Evolutionary conservation across 2,888 invertebrate species (phyloP).

Genomic region (Deladenus siricidicola): DNA sequence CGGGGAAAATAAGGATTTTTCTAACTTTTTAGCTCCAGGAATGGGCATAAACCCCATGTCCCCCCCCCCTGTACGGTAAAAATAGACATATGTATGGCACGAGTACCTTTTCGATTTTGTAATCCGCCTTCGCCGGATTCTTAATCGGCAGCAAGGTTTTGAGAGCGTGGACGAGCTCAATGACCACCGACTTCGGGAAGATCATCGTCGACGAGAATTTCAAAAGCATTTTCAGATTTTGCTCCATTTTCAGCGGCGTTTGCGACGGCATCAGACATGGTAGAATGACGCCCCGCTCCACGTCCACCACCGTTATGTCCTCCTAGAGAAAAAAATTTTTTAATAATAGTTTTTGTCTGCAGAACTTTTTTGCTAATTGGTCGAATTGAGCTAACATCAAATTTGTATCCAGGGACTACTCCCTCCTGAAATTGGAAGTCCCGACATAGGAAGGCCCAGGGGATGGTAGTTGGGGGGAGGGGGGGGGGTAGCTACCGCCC

Average conservation of each 20-base stretch:
- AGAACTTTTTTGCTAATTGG: too few species aligned
- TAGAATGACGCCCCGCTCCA: slow-evolving; percentile 29
- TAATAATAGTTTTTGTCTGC: neutral
- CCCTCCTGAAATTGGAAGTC: too few species aligned
- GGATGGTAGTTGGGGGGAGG: too few species aligned
- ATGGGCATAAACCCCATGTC: too few species aligned
- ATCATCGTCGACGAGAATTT: slow-evolving; percentile 18
- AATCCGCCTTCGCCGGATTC: slow-evolving; percentile 18
- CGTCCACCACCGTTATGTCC: slow-evolving; percentile 29
- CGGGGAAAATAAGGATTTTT: too few species aligned
- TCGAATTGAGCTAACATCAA: too few species aligned
- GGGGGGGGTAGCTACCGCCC: too few species aligned
- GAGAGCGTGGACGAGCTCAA: slow-evolving; percentile 21
- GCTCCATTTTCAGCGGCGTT: slow-evolving; percentile 9
- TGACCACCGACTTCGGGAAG: slow-evolving; percentile 27
- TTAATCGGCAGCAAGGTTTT: slow-evolving; percentile 15
- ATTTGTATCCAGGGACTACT: too few species aligned
- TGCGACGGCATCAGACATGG: slow-evolving; percentile 15
- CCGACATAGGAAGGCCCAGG: too few species aligned
- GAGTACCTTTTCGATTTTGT: slow-evolving; percentile 27
- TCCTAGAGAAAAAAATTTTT: slow-evolving; percentile 13
- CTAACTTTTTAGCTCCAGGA: too few species aligned
- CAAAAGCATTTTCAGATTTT: slow-evolving; percentile 15
- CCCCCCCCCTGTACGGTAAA: too few species aligned
- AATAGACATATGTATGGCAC: too few species aligned